Base-by-base conservation (phyloP, 2,113 vertebrate genomes). In the Erythrocebus patas region DNA sequence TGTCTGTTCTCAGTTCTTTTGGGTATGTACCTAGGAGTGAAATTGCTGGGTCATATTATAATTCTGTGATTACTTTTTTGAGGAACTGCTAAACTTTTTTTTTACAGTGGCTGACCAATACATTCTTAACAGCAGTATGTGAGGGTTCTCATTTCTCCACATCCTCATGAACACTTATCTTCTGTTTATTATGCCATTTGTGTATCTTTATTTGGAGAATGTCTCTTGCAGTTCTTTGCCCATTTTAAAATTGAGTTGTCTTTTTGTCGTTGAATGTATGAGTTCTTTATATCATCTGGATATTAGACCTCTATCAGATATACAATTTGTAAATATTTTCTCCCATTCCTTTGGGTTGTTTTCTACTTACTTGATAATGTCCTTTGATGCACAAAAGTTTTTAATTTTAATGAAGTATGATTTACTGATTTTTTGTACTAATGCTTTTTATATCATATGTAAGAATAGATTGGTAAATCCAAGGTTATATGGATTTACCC, bases 181-280 rank as follows among this genome's bases (percentile, higher is more conserved):
- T 76, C n/a, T 90, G 1, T 73, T 50, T 40, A 12, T 64, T 80
- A 61, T 35, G 43, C 32, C 55, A 35, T 85, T 84, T 27, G 3
- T 81, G 6, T 93, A 43, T 27, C 30, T 70, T 91, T 64, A 92
- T 86, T 78, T 35, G 59, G 13, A 90, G 50, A 82, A 85, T 94
- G 17, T 40, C 12, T 82, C 57, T 59, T 86, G 20, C 22, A 38
- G 45, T 75, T 48, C 38, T 84, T 81, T 96, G 20, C n/a, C 22
- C 11, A 85, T 61, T 96, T 96, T 88, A 81, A 23, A 91, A 66
- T 85, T 80, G 23, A 48, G 6, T 68, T 79, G 43, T 91, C n/a
- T 32, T 96, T 45, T 91, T 84, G 14, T 50, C 91, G 61, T 95
- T 91, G 92, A 87, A 70, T 95, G 12, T 81, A 75, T 78, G 73